phyloP scores from a whole-genome alignment of 2,888 invertebrate genomes.

The Cordilura impudica region DNA sequence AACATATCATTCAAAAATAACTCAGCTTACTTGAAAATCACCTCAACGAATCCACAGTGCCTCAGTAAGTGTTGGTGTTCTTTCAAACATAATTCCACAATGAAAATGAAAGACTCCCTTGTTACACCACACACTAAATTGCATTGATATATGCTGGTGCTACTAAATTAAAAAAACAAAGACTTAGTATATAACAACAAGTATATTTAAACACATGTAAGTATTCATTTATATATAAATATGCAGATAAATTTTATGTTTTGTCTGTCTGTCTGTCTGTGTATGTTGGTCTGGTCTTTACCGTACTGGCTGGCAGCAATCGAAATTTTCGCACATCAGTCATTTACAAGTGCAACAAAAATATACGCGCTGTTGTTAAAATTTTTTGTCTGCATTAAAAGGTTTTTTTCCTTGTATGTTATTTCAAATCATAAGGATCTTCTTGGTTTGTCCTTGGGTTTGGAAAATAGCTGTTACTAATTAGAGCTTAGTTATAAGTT shows the following conservation, averaged over 20 bases:
- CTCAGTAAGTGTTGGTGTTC: constrained; percentile 48
- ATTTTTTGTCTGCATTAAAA: background rate
- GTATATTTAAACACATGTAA: constrained; percentile 52
- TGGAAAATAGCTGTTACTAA: no score
- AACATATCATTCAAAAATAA: no score
- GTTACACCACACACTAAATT: constrained; percentile 50
- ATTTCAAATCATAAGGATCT: no score
- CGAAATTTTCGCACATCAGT: constrained; percentile 62
- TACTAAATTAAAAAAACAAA: constrained; percentile 43
- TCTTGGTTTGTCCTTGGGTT: no score
- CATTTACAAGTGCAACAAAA: constrained; percentile 56
- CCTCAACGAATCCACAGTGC: constrained; percentile 35
- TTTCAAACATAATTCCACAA: constrained; percentile 11
- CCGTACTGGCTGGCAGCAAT: constrained; percentile 48
- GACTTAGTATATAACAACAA: constrained; percentile 41
- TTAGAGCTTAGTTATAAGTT: no score
- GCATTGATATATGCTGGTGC: constrained; percentile 33
- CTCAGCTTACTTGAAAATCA: no score
- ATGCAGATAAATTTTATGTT: constrained; percentile 57
- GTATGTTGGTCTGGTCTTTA: constrained; percentile 4
- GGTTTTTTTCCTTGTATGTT: no score
- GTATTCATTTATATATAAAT: constrained; percentile 35
- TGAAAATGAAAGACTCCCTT: constrained; percentile 46
- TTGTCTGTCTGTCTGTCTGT: constrained; percentile 22
- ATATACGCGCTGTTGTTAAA: constrained; percentile 25